Percentiles rank a stretch among this genome's conserved stretches.
Evolutionary conservation across 2,888 invertebrate species (phyloP).

Genomic region (Uloborus plumipes): DNA sequence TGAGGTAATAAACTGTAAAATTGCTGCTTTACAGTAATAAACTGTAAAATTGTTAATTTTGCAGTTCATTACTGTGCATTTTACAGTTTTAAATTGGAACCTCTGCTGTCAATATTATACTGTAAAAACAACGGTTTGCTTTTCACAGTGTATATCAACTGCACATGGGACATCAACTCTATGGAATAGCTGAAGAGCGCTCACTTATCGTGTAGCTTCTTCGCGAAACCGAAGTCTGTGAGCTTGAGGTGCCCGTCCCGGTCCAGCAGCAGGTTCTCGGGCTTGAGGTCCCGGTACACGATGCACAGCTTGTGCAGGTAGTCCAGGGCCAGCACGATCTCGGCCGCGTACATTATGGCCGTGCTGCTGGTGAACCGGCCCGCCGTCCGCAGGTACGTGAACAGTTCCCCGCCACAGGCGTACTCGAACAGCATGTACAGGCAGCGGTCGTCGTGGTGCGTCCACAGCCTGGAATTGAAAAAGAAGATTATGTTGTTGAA

Average conservation of each 20-base stretch:
- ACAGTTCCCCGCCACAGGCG: slow-evolving; percentile 95
- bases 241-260: slow-evolving; percentile 95
- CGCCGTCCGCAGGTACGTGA: slow-evolving; percentile 92
- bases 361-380: slow-evolving; percentile 85
- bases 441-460: slow-evolving; percentile 88
- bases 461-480: slow-evolving; percentile 83
- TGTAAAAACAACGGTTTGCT: too few relatives aligned
- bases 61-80: too few relatives aligned
- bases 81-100: too few relatives aligned
- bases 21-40: too few relatives aligned
- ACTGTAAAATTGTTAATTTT: too few relatives aligned
- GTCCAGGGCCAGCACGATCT: slow-evolving; percentile 93
- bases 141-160: too few relatives aligned
- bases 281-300: slow-evolving; percentile 86
- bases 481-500: background rate
- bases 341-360: slow-evolving; percentile 92
- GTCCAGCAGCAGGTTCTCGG: slow-evolving; percentile 93
- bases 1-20: too few relatives aligned
- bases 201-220: slow-evolving; percentile 87
- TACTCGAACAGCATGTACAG: slow-evolving; percentile 98
- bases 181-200: background rate
- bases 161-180: too few relatives aligned
- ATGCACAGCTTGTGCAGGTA: slow-evolving; percentile 91
- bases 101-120: too few relatives aligned
- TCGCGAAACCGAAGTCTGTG: slow-evolving; percentile 98